These are phyloP conservation scores for Drosophila prolongata DNA, from an alignment of 2,888 invertebrate genomes.

Conservation along the genomic window DNA sequence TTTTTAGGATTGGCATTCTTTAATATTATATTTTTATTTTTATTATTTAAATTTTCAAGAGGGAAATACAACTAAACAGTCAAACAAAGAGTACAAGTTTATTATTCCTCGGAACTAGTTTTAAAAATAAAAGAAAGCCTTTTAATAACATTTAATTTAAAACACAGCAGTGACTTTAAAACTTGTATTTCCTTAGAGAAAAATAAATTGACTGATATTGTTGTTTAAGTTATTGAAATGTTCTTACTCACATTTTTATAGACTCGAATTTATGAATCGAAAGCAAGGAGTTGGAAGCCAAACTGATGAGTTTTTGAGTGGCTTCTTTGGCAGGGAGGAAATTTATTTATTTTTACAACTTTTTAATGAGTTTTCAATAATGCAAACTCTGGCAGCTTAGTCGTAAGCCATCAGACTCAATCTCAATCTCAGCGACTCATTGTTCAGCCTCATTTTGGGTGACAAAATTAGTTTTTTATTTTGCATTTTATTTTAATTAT, in stretches of 20 bases:
- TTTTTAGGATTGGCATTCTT: no score
- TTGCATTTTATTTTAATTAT: slow-evolving; percentile 64
- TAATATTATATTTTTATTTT: no score
- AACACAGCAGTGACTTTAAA: no score
- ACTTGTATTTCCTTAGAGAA: no score
- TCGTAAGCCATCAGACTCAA: slow-evolving; percentile 30
- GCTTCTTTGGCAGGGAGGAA: background rate
- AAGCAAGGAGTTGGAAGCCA: background rate
- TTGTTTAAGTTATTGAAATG: no score
- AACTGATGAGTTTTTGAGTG: slow-evolving; percentile 12
- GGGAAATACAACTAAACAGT: no score
- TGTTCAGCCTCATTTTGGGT: slow-evolving; percentile 20
- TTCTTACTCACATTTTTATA: background rate
- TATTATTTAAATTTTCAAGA: no score
- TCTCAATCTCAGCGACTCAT: slow-evolving; percentile 1
- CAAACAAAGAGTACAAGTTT: no score
- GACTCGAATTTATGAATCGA: background rate
- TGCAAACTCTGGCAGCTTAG: slow-evolving; percentile 39
- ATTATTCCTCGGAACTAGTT: no score
- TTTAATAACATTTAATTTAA: no score
- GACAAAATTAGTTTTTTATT: slow-evolving; percentile 63
- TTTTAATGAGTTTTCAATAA: slow-evolving; percentile 74
- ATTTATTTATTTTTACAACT: slow-evolving; percentile 46
- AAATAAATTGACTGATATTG: no score
- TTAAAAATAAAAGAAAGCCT: no score